phyloP scores from a whole-genome alignment of 2,888 invertebrate species.

The Platycheirus albimanus region DNA sequence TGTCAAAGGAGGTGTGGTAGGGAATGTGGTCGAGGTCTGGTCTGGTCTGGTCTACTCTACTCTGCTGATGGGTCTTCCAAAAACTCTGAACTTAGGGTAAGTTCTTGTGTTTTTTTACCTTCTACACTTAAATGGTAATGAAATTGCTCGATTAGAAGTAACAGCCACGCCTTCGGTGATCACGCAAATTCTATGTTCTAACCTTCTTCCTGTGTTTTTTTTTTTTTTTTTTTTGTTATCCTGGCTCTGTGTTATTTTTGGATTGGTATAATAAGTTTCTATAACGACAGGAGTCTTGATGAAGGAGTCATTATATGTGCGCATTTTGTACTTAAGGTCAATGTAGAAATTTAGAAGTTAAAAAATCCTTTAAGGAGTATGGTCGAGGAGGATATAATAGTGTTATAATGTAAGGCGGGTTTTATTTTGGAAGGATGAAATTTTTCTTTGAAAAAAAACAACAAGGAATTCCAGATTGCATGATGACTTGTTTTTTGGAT shows the following conservation, averaged over 20 bases:
- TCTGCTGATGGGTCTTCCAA: constrained; percentile 25
- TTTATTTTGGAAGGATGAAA: constrained; percentile 41
- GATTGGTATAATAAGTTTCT: constrained; percentile 70
- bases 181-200: constrained; percentile 75
- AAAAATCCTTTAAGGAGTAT: neutral
- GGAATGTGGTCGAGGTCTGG: constrained; percentile 25
- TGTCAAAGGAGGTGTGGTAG: constrained; percentile 37
- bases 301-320: constrained; percentile 59
- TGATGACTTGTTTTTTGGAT: constrained; percentile 63
- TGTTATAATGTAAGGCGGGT: constrained; percentile 55
- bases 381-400: constrained; percentile 52
- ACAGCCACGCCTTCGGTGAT: constrained; percentile 75
- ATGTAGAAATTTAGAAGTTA: constrained; percentile 18
- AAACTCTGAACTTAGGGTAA: constrained; percentile 52
- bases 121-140: constrained; percentile 74
- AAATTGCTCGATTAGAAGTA: constrained; percentile 74
- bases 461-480: constrained; percentile 63
- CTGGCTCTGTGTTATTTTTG: too few species aligned
- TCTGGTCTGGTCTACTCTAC: too few species aligned
- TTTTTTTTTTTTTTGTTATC: constrained; percentile 38
- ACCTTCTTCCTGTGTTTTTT: constrained; percentile 39
- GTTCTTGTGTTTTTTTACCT: constrained; percentile 16
- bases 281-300: constrained; percentile 64
- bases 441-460: constrained; percentile 35
- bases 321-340: constrained; percentile 41